A percentile compares a stretch with the other conserved stretches of the same genome.
Conservation (phyloP, 2,797 vertebrate species). For the Buceros bicornis region DNA sequence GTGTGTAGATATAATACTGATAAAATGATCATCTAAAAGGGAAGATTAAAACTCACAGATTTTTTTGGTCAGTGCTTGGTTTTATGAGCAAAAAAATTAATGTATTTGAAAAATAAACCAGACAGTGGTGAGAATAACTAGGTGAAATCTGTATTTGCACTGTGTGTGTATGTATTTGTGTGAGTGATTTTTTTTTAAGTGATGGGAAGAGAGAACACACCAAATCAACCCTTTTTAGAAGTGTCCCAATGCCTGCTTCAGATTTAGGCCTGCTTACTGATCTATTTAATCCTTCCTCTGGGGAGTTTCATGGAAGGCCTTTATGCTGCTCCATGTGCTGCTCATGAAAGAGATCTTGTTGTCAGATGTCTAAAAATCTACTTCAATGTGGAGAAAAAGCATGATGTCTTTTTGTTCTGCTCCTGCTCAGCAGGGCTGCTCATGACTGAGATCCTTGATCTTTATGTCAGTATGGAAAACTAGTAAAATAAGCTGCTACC, state of each 20-base stretch:
- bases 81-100: background rate
- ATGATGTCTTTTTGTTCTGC: background rate
- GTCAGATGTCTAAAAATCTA: background rate
- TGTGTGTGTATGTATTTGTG: background rate
- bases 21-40: background rate
- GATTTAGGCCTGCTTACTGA: background rate
- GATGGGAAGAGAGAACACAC: background rate
- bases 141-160: background rate
- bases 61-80: background rate
- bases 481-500: background rate
- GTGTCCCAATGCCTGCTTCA: background rate
- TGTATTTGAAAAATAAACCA: background rate
- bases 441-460: background rate
- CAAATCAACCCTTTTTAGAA: background rate
- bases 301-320: background rate
- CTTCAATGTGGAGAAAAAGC: conserved; percentile 1
- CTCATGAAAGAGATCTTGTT: background rate
- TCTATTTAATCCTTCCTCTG: background rate
- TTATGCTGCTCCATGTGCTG: background rate
- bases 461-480: background rate
- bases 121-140: background rate
- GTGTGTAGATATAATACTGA: background rate
- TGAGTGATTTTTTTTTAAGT: background rate
- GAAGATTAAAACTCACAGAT: background rate
- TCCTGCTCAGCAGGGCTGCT: background rate